Percentiles rank a stretch among this genome's conserved stretches.
phyloP scores from a whole-genome alignment of 2,797 vertebrate species.

The Paratrypauchen microcephalus region DNA sequence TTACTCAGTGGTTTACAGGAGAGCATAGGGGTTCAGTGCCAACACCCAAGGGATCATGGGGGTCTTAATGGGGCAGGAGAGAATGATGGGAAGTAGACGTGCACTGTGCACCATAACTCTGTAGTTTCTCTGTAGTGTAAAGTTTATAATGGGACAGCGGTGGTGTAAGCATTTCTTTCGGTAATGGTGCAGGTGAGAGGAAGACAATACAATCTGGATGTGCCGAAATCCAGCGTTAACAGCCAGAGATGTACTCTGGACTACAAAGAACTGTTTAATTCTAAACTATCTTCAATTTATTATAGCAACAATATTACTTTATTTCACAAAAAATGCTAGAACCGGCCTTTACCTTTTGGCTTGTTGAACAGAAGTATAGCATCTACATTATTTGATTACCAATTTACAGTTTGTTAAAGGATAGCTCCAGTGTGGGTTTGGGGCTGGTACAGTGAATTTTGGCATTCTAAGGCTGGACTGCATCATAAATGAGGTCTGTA shows the following conservation, averaged over 20 bases:
- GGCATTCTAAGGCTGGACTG: too few relatives aligned
- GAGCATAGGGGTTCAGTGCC: constrained; percentile 55
- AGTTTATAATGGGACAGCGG: constrained; percentile 51
- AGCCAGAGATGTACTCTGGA: background rate
- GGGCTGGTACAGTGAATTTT: too few relatives aligned
- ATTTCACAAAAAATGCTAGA: background rate
- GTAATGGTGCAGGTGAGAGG: constrained; percentile 39
- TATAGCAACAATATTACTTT: background rate
- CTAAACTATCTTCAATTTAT: background rate
- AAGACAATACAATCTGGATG: constrained; percentile 21
- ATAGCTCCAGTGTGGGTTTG: too few relatives aligned
- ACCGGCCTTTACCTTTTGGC: background rate
- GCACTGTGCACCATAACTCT: constrained; percentile 48
- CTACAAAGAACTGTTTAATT: background rate
- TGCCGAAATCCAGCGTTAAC: constrained; percentile 6
- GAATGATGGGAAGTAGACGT: constrained; percentile 57
- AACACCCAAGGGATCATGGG: constrained; percentile 60
- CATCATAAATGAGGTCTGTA: background rate
- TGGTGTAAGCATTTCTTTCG: constrained; percentile 17
- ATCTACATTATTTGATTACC: too few relatives aligned
- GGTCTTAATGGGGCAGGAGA: constrained; percentile 59
- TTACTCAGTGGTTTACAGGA: constrained; percentile 60
- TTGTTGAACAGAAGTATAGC: too few relatives aligned
- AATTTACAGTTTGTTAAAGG: background rate
- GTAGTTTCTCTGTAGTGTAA: constrained; percentile 54